A percentile compares a stretch with the other conserved stretches of the same genome.
Evolutionary conservation across 2,113 vertebrate species (phyloP).

Genomic region (Aptenodytes forsteri): DNA sequence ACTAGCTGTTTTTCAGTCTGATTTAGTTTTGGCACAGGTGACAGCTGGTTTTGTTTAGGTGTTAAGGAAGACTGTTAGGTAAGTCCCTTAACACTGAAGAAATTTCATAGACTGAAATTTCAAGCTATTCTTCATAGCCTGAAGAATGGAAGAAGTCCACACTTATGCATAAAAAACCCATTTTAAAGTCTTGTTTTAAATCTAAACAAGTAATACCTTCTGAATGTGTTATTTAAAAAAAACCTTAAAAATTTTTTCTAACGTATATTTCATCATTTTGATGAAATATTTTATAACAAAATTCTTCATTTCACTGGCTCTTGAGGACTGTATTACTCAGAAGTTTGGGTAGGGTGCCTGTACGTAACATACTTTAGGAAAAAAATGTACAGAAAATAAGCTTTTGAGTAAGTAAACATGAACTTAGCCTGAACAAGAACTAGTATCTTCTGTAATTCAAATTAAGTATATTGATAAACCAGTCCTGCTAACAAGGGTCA

Average conservation of each 20-base stretch:
- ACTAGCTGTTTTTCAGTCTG: not conserved
- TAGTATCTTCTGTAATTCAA: not conserved
- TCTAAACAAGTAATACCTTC: not conserved
- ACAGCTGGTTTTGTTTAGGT: not conserved
- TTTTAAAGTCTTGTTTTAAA: not conserved
- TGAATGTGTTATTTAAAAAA: not conserved
- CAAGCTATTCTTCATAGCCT: not conserved
- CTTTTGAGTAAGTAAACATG: not conserved
- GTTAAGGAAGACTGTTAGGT: not conserved
- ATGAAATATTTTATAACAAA: not conserved
- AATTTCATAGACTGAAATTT: not conserved
- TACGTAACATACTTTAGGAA: accelerated
- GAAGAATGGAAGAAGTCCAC: not conserved
- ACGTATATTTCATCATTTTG: not conserved
- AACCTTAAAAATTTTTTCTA: not conserved
- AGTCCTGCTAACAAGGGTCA: not conserved
- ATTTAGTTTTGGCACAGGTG: not conserved
- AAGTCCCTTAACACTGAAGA: not conserved
- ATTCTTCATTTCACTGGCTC: not conserved
- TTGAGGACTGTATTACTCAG: not conserved
- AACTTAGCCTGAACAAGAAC: not conserved
- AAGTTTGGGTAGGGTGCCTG: not conserved
- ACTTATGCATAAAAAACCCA: not conserved
- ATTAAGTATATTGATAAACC: not conserved
- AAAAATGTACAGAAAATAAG: not conserved